These are phyloP conservation scores for Mimachlamys varia DNA, from an alignment of 2,888 invertebrate species.

Conservation along the genomic window DNA sequence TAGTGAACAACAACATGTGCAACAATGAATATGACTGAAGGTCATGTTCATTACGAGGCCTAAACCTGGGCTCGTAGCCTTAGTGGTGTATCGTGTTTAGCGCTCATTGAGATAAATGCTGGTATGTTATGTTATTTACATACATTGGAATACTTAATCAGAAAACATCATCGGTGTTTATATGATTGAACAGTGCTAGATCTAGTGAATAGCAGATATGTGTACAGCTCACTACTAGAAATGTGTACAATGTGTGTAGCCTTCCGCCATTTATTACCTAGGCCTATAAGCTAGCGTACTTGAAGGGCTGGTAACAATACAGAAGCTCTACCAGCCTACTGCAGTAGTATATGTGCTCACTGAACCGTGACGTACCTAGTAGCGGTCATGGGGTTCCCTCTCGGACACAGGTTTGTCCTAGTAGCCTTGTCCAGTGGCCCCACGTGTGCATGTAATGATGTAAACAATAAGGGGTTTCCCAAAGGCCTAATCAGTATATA, in stretches of 20 bases:
- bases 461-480: too few species aligned
- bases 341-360: neutral
- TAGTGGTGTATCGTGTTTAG: neutral
- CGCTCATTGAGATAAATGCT: neutral
- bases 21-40: neutral
- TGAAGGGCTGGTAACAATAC: too few species aligned
- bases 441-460: too few species aligned
- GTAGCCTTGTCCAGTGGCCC: too few species aligned
- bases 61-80: neutral
- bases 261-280: too few species aligned
- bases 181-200: neutral
- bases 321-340: too few species aligned
- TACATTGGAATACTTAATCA: neutral
- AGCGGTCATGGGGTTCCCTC: too few species aligned
- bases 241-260: neutral
- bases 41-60: neutral
- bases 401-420: too few species aligned
- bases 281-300: neutral
- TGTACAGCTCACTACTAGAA: neutral
- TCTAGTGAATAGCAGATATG: neutral
- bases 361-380: neutral
- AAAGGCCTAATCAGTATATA: too few species aligned
- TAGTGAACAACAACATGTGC: neutral
- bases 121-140: neutral
- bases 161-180: neutral